Evolutionary conservation across 2,113 vertebrate species (phyloP).

Genomic region (Cyanoderma ruficeps): DNA sequence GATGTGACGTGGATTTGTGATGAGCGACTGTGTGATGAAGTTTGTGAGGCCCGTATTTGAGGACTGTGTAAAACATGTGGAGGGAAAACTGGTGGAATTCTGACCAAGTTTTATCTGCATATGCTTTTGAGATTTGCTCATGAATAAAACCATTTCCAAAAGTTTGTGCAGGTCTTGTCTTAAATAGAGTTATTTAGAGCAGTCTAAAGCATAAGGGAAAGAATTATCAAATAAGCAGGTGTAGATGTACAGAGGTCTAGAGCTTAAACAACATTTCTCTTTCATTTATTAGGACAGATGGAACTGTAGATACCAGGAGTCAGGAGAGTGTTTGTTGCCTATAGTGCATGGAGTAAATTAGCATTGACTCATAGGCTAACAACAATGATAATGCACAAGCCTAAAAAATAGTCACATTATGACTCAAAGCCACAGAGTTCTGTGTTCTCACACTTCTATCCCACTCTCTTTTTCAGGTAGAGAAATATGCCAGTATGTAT

Average conservation of each 20-base stretch:
- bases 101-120: neutral
- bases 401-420: neutral
- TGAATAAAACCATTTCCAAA: neutral
- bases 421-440: neutral
- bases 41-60: neutral
- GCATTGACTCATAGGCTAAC: neutral
- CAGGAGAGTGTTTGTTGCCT: neutral
- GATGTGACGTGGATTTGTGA: neutral
- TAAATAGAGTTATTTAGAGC: neutral
- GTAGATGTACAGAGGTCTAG: neutral
- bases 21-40: neutral
- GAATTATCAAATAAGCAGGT: neutral
- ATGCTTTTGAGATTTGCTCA: neutral
- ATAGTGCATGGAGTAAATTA: neutral
- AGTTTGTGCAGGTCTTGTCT: neutral
- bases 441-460: neutral
- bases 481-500: neutral
- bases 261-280: neutral
- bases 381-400: neutral
- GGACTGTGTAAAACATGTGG: neutral
- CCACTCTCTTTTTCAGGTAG: neutral
- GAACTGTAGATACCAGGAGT: neutral
- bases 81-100: neutral
- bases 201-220: neutral
- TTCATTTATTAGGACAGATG: neutral